These are phyloP conservation scores for Trematomus bernacchii DNA, from an alignment of 2,797 vertebrate genomes.

Conservation along the genomic window DNA sequence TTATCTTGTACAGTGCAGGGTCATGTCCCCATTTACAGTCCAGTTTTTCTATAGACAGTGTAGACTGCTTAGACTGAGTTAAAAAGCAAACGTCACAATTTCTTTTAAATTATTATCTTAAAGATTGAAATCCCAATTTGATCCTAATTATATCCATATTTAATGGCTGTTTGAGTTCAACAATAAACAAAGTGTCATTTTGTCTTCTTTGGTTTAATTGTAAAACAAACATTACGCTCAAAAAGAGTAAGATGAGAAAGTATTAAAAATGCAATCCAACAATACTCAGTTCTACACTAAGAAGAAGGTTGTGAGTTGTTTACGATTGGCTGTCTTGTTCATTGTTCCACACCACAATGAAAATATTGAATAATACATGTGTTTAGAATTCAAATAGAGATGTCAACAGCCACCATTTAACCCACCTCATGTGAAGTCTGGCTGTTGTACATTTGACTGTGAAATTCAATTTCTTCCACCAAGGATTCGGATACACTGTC, in stretches of 20 bases:
- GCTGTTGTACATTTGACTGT: slow-evolving; percentile 66
- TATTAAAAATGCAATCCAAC: background rate
- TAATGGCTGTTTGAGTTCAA: background rate
- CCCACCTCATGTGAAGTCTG: slow-evolving; percentile 49
- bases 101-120: too few species aligned
- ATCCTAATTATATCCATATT: background rate
- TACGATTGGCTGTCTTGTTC: background rate
- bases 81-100: background rate
- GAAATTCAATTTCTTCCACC: slow-evolving; percentile 72
- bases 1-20: background rate
- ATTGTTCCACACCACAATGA: background rate
- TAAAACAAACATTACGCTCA: background rate
- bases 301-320: too few species aligned
- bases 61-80: background rate
- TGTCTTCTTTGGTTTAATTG: background rate
- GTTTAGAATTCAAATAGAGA: slow-evolving; percentile 58
- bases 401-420: slow-evolving; percentile 64
- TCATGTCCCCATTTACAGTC: background rate
- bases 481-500: slow-evolving; percentile 56
- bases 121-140: background rate
- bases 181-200: background rate
- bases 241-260: background rate
- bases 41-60: background rate
- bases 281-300: background rate
- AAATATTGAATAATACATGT: slow-evolving; percentile 21